Conservation (phyloP, 2,113 vertebrate genomes). For the Ailurus styani region DNA sequence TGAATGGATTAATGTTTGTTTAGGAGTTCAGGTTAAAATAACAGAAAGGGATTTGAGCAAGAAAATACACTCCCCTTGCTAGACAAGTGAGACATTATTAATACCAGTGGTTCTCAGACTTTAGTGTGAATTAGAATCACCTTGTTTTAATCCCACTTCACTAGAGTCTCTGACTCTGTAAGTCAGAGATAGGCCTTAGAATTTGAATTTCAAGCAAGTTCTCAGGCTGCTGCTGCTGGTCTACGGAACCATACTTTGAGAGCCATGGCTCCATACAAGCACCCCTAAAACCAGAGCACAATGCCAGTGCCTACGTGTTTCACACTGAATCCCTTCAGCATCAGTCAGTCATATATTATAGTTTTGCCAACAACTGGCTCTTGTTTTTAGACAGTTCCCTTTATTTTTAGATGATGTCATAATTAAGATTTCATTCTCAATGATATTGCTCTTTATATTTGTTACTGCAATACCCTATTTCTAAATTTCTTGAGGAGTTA, state of each 20-base stretch:
- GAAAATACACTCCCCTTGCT: neutral
- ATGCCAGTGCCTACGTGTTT: neutral
- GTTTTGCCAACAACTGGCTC: neutral
- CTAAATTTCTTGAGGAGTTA: neutral
- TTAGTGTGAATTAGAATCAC: neutral
- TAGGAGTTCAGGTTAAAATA: neutral
- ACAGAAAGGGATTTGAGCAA: constrained; percentile 3
- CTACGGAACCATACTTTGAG: neutral
- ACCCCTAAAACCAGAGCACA: neutral
- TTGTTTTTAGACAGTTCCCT: neutral
- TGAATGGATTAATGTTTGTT: neutral
- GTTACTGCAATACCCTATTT: neutral
- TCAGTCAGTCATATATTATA: neutral
- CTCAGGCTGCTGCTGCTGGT: neutral
- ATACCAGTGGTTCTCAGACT: neutral
- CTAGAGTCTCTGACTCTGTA: neutral
- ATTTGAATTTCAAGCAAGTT: neutral
- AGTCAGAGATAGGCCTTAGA: neutral
- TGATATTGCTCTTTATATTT: neutral
- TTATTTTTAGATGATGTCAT: neutral
- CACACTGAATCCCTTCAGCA: neutral
- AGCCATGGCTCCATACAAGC: neutral
- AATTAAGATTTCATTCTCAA: neutral
- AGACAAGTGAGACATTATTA: neutral
- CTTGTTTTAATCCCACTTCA: neutral